These are phyloP conservation scores for Silurus lanzhouensis DNA, from an alignment of 2,797 vertebrate species.

Conservation along the genomic window DNA sequence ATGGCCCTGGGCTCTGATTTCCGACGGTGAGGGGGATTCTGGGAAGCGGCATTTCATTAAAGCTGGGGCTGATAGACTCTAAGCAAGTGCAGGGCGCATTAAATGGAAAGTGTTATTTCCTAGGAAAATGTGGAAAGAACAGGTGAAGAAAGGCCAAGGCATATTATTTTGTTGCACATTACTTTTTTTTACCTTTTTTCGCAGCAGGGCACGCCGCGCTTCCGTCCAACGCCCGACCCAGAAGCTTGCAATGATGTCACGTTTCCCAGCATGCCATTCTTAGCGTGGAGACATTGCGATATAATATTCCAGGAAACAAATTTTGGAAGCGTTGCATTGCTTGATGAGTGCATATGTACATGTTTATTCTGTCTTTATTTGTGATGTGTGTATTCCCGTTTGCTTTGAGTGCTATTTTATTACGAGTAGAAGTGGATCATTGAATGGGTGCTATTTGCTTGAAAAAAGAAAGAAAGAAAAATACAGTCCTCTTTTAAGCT, in stretches of 20 bases:
- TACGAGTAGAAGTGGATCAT: conserved; percentile 8
- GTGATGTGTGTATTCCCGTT: neutral
- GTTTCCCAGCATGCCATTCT: conserved; percentile 42
- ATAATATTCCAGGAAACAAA: neutral
- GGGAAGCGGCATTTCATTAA: conserved; percentile 67
- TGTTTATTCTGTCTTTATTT: conserved; percentile 14
- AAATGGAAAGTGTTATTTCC: conserved; percentile 63
- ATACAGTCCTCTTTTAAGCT: neutral
- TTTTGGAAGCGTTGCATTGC: neutral
- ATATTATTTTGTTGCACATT: conserved; percentile 37
- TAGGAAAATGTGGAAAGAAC: conserved; percentile 43
- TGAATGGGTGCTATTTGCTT: neutral
- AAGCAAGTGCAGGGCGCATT: conserved; percentile 60
- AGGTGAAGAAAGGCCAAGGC: conserved; percentile 38
- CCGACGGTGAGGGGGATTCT: conserved; percentile 62
- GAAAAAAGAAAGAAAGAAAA: neutral
- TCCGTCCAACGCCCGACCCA: conserved; percentile 37
- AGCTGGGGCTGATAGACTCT: conserved; percentile 64
- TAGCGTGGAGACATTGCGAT: conserved; percentile 19
- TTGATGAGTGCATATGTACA: conserved; percentile 5
- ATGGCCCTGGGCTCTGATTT: conserved; percentile 64
- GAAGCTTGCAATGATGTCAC: conserved; percentile 34
- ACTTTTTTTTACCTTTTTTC: conserved; percentile 8
- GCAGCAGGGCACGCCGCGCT: conserved; percentile 30
- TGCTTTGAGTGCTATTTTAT: conserved; percentile 20